Conservation (phyloP, 2,888 invertebrate species). For the Tetrapedia diversipes region DNA sequence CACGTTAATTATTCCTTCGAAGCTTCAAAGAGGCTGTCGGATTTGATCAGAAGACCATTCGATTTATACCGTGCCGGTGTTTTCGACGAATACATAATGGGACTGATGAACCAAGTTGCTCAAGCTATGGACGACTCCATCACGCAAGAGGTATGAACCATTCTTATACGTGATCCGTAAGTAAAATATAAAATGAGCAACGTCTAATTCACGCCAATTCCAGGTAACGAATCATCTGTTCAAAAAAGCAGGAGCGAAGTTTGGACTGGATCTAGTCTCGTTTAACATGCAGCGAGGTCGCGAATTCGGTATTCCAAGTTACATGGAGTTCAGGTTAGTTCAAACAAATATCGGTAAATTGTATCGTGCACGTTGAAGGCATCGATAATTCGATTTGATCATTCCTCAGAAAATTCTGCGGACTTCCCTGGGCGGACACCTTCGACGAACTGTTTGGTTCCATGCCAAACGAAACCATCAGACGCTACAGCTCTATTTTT, state of each 20-base stretch:
- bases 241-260: constrained; percentile 91
- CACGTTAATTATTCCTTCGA: neutral
- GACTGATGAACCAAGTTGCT: constrained; percentile 96
- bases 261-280: constrained; percentile 95
- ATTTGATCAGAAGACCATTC: constrained; percentile 94
- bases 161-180: neutral
- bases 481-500: constrained; percentile 92
- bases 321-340: constrained; percentile 92
- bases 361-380: too few species aligned
- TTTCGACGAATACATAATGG: constrained; percentile 96
- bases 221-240: constrained; percentile 96
- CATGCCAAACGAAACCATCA: constrained; percentile 94
- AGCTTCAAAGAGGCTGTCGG: constrained; percentile 95
- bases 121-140: constrained; percentile 98
- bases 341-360: too few species aligned
- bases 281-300: constrained; percentile 97
- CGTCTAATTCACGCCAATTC: constrained; percentile 39
- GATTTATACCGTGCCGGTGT: constrained; percentile 95
- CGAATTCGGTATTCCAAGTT: constrained; percentile 95
- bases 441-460: constrained; percentile 93
- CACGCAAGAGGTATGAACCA: constrained; percentile 85
- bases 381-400: neutral
- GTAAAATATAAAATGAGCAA: neutral
- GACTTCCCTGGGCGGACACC: constrained; percentile 89
- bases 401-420: constrained; percentile 91